Evolutionary conservation across 1,140 invertebrate species (phyloP).

Genomic region (Papilio polytes): DNA sequence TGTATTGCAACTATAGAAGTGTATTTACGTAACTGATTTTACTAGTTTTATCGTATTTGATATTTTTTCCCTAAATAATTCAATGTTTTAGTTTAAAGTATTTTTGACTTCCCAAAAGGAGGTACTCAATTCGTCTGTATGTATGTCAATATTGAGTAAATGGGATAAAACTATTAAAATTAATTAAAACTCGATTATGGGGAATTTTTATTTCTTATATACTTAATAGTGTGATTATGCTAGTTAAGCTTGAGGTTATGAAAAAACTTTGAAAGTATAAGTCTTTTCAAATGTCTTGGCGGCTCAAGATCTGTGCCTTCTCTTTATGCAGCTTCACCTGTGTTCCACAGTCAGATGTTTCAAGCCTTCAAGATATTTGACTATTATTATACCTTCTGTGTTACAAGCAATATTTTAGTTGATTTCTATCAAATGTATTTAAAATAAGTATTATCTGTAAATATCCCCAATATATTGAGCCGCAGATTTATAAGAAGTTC

Average conservation of each 20-base stretch:
- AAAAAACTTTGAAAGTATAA: neutral
- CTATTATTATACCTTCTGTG: no score
- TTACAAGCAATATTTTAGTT: neutral
- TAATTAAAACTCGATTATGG: neutral
- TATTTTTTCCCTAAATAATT: neutral
- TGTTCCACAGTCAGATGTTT: no score
- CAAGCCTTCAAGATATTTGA: no score
- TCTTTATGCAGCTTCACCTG: no score
- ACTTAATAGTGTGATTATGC: neutral
- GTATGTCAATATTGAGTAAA: neutral
- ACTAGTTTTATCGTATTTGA: neutral
- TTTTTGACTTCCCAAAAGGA: no score
- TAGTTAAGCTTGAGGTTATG: neutral
- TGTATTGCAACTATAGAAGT: slow-evolving; percentile 11
- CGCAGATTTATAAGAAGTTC: neutral
- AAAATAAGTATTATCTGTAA: neutral
- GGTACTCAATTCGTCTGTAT: no score
- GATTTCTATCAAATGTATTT: neutral
- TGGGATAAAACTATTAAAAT: neutral
- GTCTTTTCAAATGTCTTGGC: neutral
- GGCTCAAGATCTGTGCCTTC: no score
- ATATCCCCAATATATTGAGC: neutral
- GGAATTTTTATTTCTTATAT: neutral
- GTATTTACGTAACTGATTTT: neutral
- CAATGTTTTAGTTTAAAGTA: neutral